Base-by-base conservation (phyloP, 2,888 invertebrate genomes). In the Caradrina clavipalpis region DNA sequence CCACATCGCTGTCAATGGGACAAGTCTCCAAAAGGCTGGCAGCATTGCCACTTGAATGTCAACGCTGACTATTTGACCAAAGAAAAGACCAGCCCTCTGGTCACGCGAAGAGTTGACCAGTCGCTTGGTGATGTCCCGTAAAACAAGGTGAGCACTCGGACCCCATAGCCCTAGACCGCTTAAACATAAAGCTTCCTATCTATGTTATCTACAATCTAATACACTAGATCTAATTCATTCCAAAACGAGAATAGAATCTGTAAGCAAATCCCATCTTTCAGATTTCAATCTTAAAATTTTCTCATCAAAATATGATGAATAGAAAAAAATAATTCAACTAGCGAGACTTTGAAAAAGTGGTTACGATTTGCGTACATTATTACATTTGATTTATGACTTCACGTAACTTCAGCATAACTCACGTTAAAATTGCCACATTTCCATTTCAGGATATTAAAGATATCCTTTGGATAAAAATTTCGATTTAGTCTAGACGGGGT, bases 391-490 rank as follows among this genome's bases (percentile, higher is more conserved):
- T 79, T 76, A 79, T 68, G 31, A 31, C 42, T 49, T 26, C 19
- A 35, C 15, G 5, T 58, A 39, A 11, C 26, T 47, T 22, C 15
- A 31, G 31, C 10, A 50, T 59, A 13, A 58, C 17, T 67, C 76
- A 67, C 26, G 50, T 42, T 51, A 3, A 59, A 51, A 67, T 74
- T 47, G n/a, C 39, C 35, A 58, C 45, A 42, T 77, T 73, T 51
- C 51, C 74, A 42, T 22, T 39, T 19, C 53, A 61, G 75, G 60
- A 59, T 76, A 74, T 59, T 76, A 61, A 42, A 55, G 15, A 50
- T 61, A 35, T 58, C 13, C 54, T 62, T 58, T 21, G 11, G 45
- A 67, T 61, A 59, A 79, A 73, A 79, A 11, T 6, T 75, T 45
- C 35, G 51, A 68, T 56, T 59, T 15, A 11, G 55, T 53, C 59